Conservation (phyloP, 2,888 invertebrate genomes). For the Metalampra italica region DNA sequence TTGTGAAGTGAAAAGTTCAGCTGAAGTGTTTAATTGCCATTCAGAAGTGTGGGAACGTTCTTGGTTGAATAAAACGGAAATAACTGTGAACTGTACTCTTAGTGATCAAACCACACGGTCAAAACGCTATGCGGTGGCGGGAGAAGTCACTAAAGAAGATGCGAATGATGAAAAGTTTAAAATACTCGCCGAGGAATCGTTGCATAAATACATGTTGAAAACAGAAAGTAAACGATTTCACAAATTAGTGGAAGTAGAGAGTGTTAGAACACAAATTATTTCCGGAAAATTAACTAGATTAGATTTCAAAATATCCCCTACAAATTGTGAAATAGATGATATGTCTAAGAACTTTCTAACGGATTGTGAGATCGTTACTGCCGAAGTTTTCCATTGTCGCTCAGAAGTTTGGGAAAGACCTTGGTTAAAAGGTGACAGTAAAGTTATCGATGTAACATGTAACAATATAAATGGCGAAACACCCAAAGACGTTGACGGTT, state of each 20-base stretch:
- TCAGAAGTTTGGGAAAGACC: constrained; percentile 8
- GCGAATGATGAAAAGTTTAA: background rate
- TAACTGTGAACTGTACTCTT: constrained; percentile 43
- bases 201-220: background rate
- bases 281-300: constrained; percentile 7
- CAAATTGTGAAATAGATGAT: background rate
- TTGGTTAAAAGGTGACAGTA: constrained; percentile 8
- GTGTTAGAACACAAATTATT: constrained; percentile 8
- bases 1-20: background rate
- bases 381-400: background rate
- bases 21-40: constrained; percentile 12
- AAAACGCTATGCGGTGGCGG: constrained; percentile 8
- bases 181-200: constrained; percentile 1
- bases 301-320: constrained; percentile 7
- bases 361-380: background rate
- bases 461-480: background rate
- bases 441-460: constrained; percentile 4
- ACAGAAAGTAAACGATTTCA: background rate
- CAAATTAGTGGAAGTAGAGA: background rate
- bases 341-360: background rate
- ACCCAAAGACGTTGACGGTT: too few species aligned
- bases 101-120: constrained; percentile 11
- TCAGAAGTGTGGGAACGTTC: constrained; percentile 18
- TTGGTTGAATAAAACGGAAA: constrained; percentile 31
- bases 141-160: background rate